Conservation (phyloP, 2,888 invertebrate genomes). For the Idaea biselata region DNA sequence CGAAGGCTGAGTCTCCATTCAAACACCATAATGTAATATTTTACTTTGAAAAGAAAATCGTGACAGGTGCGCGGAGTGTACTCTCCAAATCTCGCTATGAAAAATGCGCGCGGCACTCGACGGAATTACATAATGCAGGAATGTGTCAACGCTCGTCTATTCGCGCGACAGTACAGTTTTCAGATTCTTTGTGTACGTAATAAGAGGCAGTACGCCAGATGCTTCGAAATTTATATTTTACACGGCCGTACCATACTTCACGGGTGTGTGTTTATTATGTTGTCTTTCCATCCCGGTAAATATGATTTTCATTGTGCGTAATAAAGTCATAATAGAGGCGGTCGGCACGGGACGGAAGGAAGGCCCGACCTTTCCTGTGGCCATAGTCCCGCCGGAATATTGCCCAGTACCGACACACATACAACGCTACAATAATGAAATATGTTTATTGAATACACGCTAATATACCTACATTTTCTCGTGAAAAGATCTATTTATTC, state of each 20-base stretch:
- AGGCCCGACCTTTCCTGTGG: conserved; percentile 61
- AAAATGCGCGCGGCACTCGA: conserved; percentile 60
- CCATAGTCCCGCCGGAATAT: conserved; percentile 37
- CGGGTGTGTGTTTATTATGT: conserved; percentile 67
- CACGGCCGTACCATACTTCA: conserved; percentile 48
- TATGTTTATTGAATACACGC: conserved; percentile 27
- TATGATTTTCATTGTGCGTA: conserved; percentile 72
- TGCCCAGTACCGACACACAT: conserved; percentile 21
- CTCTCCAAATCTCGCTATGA: conserved; percentile 66
- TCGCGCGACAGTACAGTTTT: conserved; percentile 43
- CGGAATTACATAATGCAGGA: conserved; percentile 66
- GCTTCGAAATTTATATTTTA: conserved; percentile 49
- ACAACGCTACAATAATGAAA: conserved; percentile 28
- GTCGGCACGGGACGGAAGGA: conserved; percentile 60
- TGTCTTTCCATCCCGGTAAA: conserved; percentile 61
- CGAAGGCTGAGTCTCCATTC: conserved; percentile 46
- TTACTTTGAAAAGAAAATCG: conserved; percentile 52
- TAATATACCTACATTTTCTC: not conserved
- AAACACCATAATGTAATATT: conserved; percentile 70
- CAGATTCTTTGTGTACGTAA: conserved; percentile 69
- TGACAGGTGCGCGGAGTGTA: conserved; percentile 65
- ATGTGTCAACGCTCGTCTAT: conserved; percentile 60
- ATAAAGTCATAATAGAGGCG: conserved; percentile 67
- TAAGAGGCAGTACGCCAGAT: conserved; percentile 61
- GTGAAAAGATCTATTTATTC: not conserved